Percentiles rank a stretch among this genome's conserved stretches.
These are phyloP conservation scores for Lycopodina hypogea DNA, from an alignment of 37 sponge, comb jelly and placozoan genomes.

Conservation along the genomic window DNA sequence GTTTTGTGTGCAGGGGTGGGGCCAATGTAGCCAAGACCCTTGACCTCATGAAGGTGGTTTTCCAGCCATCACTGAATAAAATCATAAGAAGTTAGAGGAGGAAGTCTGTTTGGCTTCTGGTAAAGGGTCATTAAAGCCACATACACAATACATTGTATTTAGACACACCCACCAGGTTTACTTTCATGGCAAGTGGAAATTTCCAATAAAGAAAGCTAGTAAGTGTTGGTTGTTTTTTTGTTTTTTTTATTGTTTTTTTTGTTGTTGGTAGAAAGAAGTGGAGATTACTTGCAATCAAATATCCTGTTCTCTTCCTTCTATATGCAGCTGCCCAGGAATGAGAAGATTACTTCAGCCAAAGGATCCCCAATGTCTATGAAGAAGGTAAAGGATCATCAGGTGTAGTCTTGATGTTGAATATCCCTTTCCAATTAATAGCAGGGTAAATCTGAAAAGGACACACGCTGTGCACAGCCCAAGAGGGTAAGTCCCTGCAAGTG, in stretches of 20 bases:
- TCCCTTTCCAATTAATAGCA: not conserved
- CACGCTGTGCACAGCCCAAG: slow-evolving; percentile 23
- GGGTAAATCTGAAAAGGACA: slow-evolving; percentile 13
- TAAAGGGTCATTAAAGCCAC: no score
- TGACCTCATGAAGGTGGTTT: slow-evolving; percentile 68
- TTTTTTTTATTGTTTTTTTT: no score
- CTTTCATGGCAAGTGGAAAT: slow-evolving; percentile 52
- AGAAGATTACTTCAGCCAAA: slow-evolving; percentile 41
- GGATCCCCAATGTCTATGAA: slow-evolving; percentile 61
- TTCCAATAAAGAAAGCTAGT: slow-evolving; percentile 48
- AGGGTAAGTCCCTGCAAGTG: not conserved
- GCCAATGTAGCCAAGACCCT: slow-evolving; percentile 67
- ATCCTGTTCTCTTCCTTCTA: no score
- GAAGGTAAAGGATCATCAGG: slow-evolving; percentile 33
- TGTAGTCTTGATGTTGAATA: no score
- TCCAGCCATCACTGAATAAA: slow-evolving; percentile 76
- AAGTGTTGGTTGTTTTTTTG: no score
- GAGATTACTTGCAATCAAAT: no score
- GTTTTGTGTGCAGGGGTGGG: slow-evolving; percentile 41
- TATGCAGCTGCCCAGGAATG: slow-evolving; percentile 53
- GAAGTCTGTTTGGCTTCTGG: no score
- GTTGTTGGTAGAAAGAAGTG: no score
- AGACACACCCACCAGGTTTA: slow-evolving; percentile 57
- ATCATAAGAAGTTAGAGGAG: no score
- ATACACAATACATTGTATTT: no score